A percentile compares a stretch with the other conserved stretches of the same genome.
These are phyloP conservation scores for Cydia pomonella DNA, from an alignment of 1,140 invertebrate genomes.

Conservation along the genomic window DNA sequence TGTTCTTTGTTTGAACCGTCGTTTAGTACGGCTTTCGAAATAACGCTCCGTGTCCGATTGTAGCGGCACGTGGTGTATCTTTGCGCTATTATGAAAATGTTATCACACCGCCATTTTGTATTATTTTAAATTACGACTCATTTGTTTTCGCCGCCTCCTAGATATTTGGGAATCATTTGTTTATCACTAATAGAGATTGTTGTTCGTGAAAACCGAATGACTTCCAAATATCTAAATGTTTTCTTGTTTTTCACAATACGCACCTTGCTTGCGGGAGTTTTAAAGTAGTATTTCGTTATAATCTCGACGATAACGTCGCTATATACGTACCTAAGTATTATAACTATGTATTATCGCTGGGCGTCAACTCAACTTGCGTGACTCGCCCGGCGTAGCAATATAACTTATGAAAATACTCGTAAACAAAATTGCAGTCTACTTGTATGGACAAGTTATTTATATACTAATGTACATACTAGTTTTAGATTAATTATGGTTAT, in stretches of 20 bases:
- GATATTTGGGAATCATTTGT: background rate
- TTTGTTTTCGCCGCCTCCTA: constrained; percentile 9
- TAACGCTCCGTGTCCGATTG: constrained; percentile 58
- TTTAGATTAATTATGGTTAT: background rate
- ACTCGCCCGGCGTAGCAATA: background rate
- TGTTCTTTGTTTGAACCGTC: constrained; percentile 66
- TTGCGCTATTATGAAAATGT: constrained; percentile 43
- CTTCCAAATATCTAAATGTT: too few species aligned
- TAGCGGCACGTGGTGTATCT: constrained; percentile 50
- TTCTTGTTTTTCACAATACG: constrained; percentile 8
- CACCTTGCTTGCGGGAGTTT: constrained; percentile 4
- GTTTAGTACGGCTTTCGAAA: constrained; percentile 58
- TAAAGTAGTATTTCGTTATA: constrained; percentile 31
- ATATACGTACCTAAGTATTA: background rate
- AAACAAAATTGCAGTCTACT: constrained; percentile 10
- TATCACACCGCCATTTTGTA: constrained; percentile 55
- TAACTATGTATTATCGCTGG: constrained; percentile 29
- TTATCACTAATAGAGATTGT: background rate
- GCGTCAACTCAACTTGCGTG: constrained; percentile 31
- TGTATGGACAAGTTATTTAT: constrained; percentile 6
- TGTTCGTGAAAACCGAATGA: background rate
- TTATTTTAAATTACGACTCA: constrained; percentile 37
- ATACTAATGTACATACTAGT: background rate
- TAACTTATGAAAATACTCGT: constrained; percentile 15
- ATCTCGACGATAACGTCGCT: constrained; percentile 21